Evolutionary conservation across 2,888 invertebrate species (phyloP).

Genomic region (Drosophila buzzatii): DNA sequence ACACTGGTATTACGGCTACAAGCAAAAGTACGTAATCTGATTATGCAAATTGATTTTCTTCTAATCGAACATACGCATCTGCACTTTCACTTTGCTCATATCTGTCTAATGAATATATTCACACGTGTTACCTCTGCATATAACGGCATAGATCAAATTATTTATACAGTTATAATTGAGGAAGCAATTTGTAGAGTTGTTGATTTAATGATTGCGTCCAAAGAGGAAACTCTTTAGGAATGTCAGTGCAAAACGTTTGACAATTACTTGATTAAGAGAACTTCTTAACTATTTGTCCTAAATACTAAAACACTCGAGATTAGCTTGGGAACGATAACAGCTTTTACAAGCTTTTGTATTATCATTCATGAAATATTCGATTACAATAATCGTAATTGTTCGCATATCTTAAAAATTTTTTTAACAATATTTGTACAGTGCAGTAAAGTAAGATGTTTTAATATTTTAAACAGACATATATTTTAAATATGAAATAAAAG

Average conservation of each 20-base stretch:
- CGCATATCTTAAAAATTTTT: no score
- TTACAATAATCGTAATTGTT: not conserved
- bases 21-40: slow-evolving; percentile 82
- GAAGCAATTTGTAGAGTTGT: not conserved
- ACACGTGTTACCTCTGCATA: not conserved
- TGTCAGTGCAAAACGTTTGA: not conserved
- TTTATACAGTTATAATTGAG: slow-evolving; percentile 2
- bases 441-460: no score
- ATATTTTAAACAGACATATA: no score
- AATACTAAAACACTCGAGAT: not conserved
- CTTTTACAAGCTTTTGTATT: not conserved
- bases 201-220: not conserved
- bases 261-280: not conserved
- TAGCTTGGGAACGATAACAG: not conserved
- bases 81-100: slow-evolving; percentile 39
- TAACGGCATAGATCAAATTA: slow-evolving; percentile 2
- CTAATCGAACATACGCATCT: slow-evolving; percentile 38
- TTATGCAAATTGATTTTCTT: slow-evolving; percentile 49
- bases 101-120: not conserved
- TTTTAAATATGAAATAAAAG: no score
- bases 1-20: slow-evolving; percentile 85
- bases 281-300: slow-evolving; percentile 4
- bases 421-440: no score
- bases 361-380: not conserved
- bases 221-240: not conserved